phyloP scores from a whole-genome alignment of 92 coral and sea anemone species.

The Paramuricea clavata region DNA sequence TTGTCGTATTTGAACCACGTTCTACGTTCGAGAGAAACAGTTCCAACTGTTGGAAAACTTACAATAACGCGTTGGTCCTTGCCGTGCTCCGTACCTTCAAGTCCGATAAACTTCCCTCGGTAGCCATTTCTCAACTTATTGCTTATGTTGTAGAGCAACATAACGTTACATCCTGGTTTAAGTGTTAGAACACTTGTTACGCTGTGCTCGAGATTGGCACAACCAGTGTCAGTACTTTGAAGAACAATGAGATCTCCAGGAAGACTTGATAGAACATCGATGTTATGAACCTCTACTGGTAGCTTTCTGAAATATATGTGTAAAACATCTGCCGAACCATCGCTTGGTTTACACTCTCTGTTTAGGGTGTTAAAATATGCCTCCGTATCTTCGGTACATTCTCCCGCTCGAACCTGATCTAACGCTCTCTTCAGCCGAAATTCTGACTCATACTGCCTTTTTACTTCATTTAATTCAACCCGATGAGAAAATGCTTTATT shows the following conservation, averaged over 20 bases:
- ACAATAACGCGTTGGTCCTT: neutral
- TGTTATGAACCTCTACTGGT: neutral
- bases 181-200: neutral
- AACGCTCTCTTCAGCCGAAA: neutral
- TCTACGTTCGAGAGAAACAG: neutral
- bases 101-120: neutral
- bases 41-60: constrained; percentile 7
- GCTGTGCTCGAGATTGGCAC: neutral
- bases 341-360: neutral
- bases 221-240: neutral
- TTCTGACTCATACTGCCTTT: neutral
- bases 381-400: neutral
- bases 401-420: neutral
- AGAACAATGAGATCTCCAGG: neutral
- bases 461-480: neutral
- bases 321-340: neutral
- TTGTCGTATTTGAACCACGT: neutral
- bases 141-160: constrained; percentile 7
- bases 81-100: neutral
- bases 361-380: neutral
- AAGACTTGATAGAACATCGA: neutral
- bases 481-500: neutral
- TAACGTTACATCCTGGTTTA: neutral
- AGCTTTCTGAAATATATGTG: constrained; percentile 3
- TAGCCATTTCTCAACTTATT: neutral